Base-by-base conservation (phyloP, 2,113 vertebrate species). In the Notothenia rossii region DNA sequence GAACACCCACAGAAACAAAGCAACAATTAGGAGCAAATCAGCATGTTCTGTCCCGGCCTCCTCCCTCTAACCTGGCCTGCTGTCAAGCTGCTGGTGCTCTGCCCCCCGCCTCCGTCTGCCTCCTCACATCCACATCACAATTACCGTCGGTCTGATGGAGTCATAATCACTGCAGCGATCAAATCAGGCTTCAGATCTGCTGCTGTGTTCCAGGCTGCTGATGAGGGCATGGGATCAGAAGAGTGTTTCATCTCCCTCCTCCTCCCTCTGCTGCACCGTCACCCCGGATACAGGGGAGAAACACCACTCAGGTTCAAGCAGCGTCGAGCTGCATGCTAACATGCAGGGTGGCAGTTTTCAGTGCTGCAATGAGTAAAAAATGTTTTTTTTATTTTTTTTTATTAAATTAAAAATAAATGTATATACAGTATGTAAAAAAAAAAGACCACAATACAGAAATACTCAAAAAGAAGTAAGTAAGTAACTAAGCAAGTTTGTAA, bases 81-180 rank as follows among this genome's bases (percentile, higher is more conserved):
- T 77, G 78, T 86, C 77, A 78, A 79, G 75, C 70, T 71, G 67
- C 68, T 77, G 33, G 46, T 73, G 62, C 72, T 82, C 59, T 59
- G 63, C 62, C 72, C 78, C 78, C 81, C 17, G 3, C 79, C 85
- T 83, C 74, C 3, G 25, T 29, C 87, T 89, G 91, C 91, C 92
- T 94, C 89, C 82, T 93, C 88, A 58, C 82, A 92, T 93, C 86
- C 86, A 83, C 33, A 79, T 93, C 88, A 92, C 82, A 89, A 93
- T 94, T 93, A 93, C 81, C 20, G 87, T 70, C 75, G 62, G 81
- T 84, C 82, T 81, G 70, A 67, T 15, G 60, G 73, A 83, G 81
- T 45, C 5, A 60, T 75, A 69, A 82, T 79, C 75, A 4, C 60
- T 4, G 79, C 74, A 29, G 77, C 71, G 48, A 66, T 82, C 78